phyloP scores from a whole-genome alignment of 2,113 vertebrate genomes.

The Dolichotis patagonum region DNA sequence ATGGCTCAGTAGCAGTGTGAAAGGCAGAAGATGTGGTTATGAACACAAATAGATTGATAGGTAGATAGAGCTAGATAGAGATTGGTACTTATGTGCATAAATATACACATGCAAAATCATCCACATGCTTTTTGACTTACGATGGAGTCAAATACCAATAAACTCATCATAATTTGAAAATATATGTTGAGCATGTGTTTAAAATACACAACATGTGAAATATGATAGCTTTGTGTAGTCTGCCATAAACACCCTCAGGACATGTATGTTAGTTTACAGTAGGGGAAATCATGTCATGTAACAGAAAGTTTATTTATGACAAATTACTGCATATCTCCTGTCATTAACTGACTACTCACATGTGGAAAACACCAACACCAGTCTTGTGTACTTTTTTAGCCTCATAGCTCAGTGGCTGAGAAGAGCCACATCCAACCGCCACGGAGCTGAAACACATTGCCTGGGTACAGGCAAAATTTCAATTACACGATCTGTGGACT shows the following conservation, averaged over 20 bases:
- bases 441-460: too few relatives aligned
- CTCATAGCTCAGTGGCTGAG: not conserved
- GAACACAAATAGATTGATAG: not conserved
- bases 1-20: not conserved
- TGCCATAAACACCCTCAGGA: too few relatives aligned
- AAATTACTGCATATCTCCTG: not conserved
- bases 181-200: not conserved
- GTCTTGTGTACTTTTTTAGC: not conserved
- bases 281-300: not conserved
- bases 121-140: not conserved
- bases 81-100: too few relatives aligned
- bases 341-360: not conserved
- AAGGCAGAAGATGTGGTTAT: not conserved
- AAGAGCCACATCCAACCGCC: too few relatives aligned
- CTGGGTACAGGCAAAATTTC: not conserved
- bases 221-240: too few relatives aligned
- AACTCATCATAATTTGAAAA: not conserved
- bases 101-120: not conserved
- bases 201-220: not conserved
- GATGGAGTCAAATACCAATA: not conserved
- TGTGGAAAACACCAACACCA: not conserved
- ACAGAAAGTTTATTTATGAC: not conserved
- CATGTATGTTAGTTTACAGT: not conserved
- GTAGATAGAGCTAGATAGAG: not conserved
- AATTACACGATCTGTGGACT: not conserved